Evolutionary conservation across 2,113 vertebrate genomes (phyloP).

Genomic region (Salvelinus fontinalis): DNA sequence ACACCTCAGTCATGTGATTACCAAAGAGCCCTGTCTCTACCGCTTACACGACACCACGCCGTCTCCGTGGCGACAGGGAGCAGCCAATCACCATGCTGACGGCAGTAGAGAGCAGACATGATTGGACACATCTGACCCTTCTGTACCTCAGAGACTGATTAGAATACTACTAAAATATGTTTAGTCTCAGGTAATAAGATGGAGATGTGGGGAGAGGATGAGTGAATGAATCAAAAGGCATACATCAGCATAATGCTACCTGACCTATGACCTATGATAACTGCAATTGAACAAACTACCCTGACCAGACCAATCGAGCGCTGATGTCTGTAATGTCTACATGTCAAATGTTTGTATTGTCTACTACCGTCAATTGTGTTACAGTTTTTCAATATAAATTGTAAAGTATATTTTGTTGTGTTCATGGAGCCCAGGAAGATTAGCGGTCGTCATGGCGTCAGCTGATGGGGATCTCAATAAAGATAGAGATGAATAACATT

Average conservation of each 20-base stretch:
- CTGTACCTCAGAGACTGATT: slow-evolving; percentile 11
- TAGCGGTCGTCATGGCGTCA: no score
- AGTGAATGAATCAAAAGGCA: not conserved
- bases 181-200: slow-evolving; percentile 20
- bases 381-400: no score
- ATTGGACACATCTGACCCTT: not conserved
- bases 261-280: not conserved
- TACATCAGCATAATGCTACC: not conserved
- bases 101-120: slow-evolving; percentile 12
- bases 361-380: no score
- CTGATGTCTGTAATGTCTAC: not conserved
- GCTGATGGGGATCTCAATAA: no score
- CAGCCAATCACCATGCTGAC: slow-evolving; percentile 24
- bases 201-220: not conserved
- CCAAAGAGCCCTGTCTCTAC: slow-evolving; percentile 5
- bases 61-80: slow-evolving; percentile 27
- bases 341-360: no score
- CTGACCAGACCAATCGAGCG: not conserved
- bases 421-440: no score
- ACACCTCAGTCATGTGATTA: not conserved
- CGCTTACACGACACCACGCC: slow-evolving; percentile 3
- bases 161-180: slow-evolving; percentile 9
- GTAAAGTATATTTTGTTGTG: no score
- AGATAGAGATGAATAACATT: no score
- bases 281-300: not conserved